Base-by-base conservation (phyloP, 1,140 invertebrate species). In the Pissodes strobi region DNA sequence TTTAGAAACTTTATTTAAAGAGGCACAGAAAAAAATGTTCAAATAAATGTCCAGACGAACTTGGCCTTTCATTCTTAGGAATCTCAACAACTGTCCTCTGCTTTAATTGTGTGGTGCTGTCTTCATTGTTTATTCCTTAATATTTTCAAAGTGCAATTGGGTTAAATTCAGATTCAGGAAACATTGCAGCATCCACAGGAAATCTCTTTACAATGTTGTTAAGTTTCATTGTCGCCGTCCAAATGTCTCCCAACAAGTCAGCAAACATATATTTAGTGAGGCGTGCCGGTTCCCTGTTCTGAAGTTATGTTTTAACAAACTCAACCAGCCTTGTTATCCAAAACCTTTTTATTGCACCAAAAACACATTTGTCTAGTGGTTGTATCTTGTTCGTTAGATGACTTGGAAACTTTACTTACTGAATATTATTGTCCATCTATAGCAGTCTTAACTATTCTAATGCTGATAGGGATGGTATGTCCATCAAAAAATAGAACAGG, bases 241-340 rank as follows among this genome's bases (percentile, higher is more conserved):
- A 59, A 8, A 37, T 39, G 41, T 63, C 61, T 2, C 66, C 59
- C 13, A 74, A 61, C 2, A 71, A 23, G 56, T 70, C 53, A 9
- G 38, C 9, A 65, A 76, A 74, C 21, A 69, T 46, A n/a, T 51
- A 15, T 43, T 73, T 75, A 34, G 58, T 56, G 12, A 73, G 41
- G 27, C 39, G 34, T n/a, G 13, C 67, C 39, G 21, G 30, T 25
- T 21, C 55, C 66, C 17, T 27, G 12, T 23, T 45, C 37, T 34
- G n/a, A n/a, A 49, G 2, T 13, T 25, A 25, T n/a, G n/a, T n/a
- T n/a, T n/a, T n/a, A n/a, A n/a, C n/a, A n/a, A n/a, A n/a, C n/a
- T n/a, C n/a, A n/a, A 64, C 43, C 10, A 64, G 37, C 57, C 71
- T 67, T 41, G 65, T 64, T 9, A 76, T 65, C 74, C 73, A 75